These are phyloP conservation scores for Callimico goeldii DNA, from an alignment of 2,797 vertebrate species.

Conservation along the genomic window DNA sequence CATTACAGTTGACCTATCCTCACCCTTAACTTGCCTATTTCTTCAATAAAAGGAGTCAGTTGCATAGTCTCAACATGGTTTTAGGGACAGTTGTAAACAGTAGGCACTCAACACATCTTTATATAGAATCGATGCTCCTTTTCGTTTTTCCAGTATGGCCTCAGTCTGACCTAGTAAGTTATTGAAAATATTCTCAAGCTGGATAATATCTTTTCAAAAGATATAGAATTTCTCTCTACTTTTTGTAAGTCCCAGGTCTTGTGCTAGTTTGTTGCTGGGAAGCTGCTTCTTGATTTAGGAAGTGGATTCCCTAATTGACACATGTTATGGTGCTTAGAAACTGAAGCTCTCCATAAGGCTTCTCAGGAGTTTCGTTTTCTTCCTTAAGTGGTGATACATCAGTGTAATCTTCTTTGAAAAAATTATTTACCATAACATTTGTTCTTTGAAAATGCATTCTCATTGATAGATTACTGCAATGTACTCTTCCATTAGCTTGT, in stretches of 20 bases:
- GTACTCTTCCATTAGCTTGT: conserved; percentile 16
- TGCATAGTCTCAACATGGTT: not conserved
- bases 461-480: conserved; percentile 35
- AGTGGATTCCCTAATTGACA: not conserved
- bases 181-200: not conserved
- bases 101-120: not conserved
- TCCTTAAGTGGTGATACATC: conserved; percentile 39
- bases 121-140: not conserved
- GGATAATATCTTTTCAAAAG: not conserved
- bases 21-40: not conserved
- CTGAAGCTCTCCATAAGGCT: not conserved
- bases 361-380: conserved; percentile 35
- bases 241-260: not conserved
- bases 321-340: not conserved
- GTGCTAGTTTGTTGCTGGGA: not conserved
- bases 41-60: not conserved
- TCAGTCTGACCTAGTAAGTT: not conserved
- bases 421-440: conserved; percentile 48
- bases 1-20: not conserved
- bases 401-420: conserved; percentile 45
- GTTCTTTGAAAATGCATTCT: conserved; percentile 52
- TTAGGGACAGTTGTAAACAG: not conserved
- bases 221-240: not conserved
- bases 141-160: not conserved
- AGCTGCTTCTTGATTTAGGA: not conserved